Evolutionary conservation across 2,797 vertebrate genomes (phyloP).

Genomic region (Urophycis tenuis): DNA sequence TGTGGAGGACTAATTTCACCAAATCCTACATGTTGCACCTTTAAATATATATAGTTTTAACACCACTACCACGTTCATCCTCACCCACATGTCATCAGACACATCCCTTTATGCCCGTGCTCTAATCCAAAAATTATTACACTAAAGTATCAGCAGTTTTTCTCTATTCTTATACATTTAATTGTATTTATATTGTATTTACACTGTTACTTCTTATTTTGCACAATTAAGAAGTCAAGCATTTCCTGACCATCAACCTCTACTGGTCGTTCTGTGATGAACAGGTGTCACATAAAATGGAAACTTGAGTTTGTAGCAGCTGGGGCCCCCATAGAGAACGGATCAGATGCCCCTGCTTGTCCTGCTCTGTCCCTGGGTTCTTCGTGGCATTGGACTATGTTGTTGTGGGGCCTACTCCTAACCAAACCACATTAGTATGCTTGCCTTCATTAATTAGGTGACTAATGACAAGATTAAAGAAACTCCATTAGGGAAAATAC

Average conservation of each 20-base stretch:
- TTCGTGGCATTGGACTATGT: background rate
- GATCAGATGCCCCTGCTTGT: background rate
- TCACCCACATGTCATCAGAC: too few species aligned
- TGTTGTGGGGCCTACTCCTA: constrained; percentile 19
- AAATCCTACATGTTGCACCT: too few species aligned
- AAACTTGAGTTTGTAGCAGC: background rate
- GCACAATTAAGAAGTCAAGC: background rate
- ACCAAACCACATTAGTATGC: constrained; percentile 32
- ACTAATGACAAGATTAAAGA: constrained; percentile 50
- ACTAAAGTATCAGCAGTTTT: too few species aligned
- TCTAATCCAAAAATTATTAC: too few species aligned
- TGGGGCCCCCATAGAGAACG: background rate
- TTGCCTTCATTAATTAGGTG: constrained; percentile 47
- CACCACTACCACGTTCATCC: too few species aligned
- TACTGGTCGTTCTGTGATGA: background rate
- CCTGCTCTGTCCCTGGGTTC: background rate
- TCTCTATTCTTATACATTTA: background rate
- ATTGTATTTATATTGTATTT: background rate
- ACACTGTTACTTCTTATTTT: background rate
- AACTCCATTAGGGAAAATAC: constrained; percentile 39
- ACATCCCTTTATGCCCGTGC: too few species aligned
- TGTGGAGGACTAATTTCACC: too few species aligned
- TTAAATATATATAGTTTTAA: too few species aligned
- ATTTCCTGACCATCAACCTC: background rate
- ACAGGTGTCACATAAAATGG: background rate